Evolutionary conservation across 2,113 vertebrate species (phyloP).

Genomic region (Pluvianellus socialis): DNA sequence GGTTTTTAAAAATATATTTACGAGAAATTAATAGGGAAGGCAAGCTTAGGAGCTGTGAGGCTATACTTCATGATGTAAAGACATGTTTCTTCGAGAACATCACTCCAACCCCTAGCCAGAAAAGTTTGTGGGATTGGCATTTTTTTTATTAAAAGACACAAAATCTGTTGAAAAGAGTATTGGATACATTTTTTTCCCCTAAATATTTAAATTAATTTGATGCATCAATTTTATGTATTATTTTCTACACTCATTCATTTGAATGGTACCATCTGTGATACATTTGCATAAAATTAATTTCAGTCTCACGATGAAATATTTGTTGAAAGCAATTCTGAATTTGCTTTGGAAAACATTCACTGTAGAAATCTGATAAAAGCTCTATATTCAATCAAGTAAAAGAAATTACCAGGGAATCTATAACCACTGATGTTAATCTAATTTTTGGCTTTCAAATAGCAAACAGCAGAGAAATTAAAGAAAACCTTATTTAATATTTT

Average conservation of each 20-base stretch:
- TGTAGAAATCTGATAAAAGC: conserved; percentile 6
- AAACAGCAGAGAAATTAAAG: not conserved
- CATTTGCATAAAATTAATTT: not conserved
- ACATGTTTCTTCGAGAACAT: not conserved
- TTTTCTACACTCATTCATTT: not conserved
- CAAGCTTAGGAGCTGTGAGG: not conserved
- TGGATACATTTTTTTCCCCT: not conserved
- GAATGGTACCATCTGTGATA: conserved; percentile 1
- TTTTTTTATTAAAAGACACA: not conserved
- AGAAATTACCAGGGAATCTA: not conserved
- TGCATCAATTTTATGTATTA: not conserved
- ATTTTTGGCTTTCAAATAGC: not conserved
- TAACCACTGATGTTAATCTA: not conserved
- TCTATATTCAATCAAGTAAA: not conserved
- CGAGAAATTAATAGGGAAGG: not conserved
- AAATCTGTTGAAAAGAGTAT: not conserved
- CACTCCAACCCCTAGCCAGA: not conserved
- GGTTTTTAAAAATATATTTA: not conserved
- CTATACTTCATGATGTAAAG: not conserved
- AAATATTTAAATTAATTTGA: not conserved
- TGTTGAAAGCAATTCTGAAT: conserved; percentile 18
- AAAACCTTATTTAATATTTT: not conserved
- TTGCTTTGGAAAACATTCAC: not conserved
- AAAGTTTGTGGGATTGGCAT: not conserved
- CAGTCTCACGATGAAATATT: not conserved